Evolutionary conservation across 2,797 vertebrate genomes (phyloP), one percentile per base, ranked within the genome.

Genomic region (Pterois miles): DNA sequence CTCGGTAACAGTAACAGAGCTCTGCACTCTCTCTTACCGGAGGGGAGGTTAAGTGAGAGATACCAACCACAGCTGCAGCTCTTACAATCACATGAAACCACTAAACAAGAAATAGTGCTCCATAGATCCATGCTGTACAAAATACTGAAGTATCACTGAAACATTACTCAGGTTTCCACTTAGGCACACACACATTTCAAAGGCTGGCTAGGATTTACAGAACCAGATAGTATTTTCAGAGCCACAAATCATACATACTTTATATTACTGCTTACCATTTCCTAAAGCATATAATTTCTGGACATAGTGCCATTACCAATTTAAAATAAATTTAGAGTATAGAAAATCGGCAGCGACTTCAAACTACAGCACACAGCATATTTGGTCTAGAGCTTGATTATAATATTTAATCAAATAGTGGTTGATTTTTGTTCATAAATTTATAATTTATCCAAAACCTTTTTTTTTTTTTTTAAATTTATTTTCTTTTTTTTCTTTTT

Each of bases 1-100:
- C 58, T 68, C n/a, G n/a, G 79, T 66, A 77, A 59, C 76, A 64
- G 73, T 67, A 80, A 69, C 69, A 67, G 69, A 50, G 27, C 31
- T 67, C 58, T 71, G 66, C 54, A 38, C 82, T 84, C 48, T 18
- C 56, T 65, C 56, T 65, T 46, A 59, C 60, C 2, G 16, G 67
- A 67, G 57, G 46, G 68, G 60, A 52, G 77, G 36, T 81, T 13
- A 59, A 74, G 64, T 65, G 78, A 72, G 67, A 72, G 73, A 67
- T 14, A 12, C 12, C 25, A 6, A 48, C 34, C 8, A 23, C 48
- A 38, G 36, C 62, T 40, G 48, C 67, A 33, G 65, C 68, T 66
- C 38, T 54, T 31, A 38, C 58, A 36, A 23, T 59, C 58, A 25
- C 58, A 46, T 12, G 27, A 63, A 78, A 65, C 52, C 68, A 69